A percentile compares a stretch with the other conserved stretches of the same genome.
phyloP scores from a whole-genome alignment of 2,113 vertebrate genomes.

The Cyprichromis sp. region DNA sequence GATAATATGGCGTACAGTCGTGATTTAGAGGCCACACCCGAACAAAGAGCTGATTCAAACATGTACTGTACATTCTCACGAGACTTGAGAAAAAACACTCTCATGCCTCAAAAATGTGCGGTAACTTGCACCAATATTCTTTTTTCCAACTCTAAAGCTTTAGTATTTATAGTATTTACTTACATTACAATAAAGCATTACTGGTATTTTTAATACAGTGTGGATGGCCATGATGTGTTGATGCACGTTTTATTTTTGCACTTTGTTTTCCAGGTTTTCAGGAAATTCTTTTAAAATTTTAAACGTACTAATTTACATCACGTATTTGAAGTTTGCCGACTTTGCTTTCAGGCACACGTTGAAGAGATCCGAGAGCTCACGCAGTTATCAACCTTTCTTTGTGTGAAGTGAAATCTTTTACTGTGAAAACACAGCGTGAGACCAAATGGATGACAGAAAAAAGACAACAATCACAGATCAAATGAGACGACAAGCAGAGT shows the following conservation, averaged over 20 bases:
- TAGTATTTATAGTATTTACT: rapidly evolving
- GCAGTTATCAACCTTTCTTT: background rate
- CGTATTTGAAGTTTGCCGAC: background rate
- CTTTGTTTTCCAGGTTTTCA: background rate
- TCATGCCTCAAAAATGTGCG: background rate
- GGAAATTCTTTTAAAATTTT: background rate
- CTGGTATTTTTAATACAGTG: too few species aligned
- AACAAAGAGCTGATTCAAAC: background rate
- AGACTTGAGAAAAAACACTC: background rate
- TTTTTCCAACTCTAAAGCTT: background rate
- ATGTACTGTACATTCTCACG: background rate
- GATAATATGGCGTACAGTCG: background rate
- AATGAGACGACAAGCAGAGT: background rate
- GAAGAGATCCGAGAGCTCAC: background rate
- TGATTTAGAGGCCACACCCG: background rate
- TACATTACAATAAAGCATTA: background rate
- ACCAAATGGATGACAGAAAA: background rate
- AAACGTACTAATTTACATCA: background rate
- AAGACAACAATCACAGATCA: background rate
- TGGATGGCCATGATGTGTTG: background rate
- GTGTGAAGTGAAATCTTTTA: background rate
- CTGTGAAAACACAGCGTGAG: background rate
- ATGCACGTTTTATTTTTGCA: background rate
- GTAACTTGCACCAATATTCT: background rate
- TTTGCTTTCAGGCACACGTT: background rate